These are phyloP conservation scores for Nineta flava DNA, from an alignment of 2,888 invertebrate species.

Conservation along the genomic window DNA sequence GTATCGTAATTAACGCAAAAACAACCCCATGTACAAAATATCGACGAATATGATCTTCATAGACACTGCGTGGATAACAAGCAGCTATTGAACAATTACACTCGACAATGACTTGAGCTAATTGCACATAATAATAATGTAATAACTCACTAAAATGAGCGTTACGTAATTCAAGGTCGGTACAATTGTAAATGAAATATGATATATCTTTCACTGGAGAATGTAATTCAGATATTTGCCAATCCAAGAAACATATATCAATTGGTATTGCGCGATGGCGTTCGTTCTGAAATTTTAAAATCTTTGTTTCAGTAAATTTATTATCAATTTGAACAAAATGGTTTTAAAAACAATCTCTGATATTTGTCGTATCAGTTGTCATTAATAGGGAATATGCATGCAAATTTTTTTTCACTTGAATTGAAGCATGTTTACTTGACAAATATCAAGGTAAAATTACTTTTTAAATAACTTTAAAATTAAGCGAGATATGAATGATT, in stretches of 20 bases:
- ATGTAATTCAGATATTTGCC: not conserved
- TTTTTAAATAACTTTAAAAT: too few relatives aligned
- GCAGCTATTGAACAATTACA: not conserved
- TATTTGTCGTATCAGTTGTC: too few relatives aligned
- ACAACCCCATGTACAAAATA: not conserved
- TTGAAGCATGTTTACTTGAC: too few relatives aligned
- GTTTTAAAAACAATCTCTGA: too few relatives aligned
- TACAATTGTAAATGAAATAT: slow-evolving; percentile 2
- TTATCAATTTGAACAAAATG: too few relatives aligned
- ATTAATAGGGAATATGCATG: too few relatives aligned
- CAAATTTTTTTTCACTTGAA: too few relatives aligned
- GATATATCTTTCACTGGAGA: not conserved
- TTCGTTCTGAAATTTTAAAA: not conserved
- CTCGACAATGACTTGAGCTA: not conserved
- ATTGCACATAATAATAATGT: not conserved
- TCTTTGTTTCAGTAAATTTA: too few relatives aligned
- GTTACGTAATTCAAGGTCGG: not conserved
- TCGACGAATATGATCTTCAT: not conserved
- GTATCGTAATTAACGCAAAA: not conserved
- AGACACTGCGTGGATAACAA: not conserved
- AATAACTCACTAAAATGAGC: not conserved
- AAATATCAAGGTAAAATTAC: too few relatives aligned
- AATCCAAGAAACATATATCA: not conserved
- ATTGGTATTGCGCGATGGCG: not conserved
- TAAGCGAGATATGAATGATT: too few relatives aligned